Conservation (phyloP, 2,888 invertebrate species). For the Danaus chrysippus region DNA sequence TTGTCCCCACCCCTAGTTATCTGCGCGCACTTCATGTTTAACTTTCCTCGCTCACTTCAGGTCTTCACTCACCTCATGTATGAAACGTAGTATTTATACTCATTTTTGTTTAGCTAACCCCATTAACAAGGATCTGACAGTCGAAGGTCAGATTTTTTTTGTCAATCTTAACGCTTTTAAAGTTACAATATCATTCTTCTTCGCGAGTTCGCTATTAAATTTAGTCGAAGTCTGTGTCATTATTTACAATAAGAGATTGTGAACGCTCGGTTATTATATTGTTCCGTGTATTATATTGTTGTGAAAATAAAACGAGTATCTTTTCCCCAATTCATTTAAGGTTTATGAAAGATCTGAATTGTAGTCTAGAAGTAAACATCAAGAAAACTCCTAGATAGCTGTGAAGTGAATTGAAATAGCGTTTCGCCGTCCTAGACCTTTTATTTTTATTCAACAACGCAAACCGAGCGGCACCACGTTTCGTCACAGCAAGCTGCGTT, state of each 20-base stretch:
- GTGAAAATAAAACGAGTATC: constrained; percentile 39
- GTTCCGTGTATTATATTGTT: constrained; percentile 44
- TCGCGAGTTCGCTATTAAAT: constrained; percentile 9
- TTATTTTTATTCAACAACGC: not conserved
- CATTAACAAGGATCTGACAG: constrained; percentile 58
- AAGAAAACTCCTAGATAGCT: constrained; percentile 9
- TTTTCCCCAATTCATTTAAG: not conserved
- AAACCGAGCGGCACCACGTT: constrained; percentile 60
- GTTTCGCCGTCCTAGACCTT: constrained; percentile 1
- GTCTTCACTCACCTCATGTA: constrained; percentile 50
- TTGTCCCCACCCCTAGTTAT: constrained; percentile 41
- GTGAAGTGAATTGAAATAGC: constrained; percentile 22
- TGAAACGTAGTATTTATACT: constrained; percentile 72
- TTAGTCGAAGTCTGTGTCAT: constrained; percentile 9
- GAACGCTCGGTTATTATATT: constrained; percentile 33
- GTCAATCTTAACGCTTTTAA: constrained; percentile 12
- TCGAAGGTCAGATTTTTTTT: constrained; percentile 25
- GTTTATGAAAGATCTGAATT: not conserved
- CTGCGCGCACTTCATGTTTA: constrained; percentile 62
- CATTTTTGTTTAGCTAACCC: constrained; percentile 63
- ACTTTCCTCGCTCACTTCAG: constrained; percentile 64
- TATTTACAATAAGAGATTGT: constrained; percentile 17
- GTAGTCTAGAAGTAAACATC: not conserved
- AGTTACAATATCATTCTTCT: constrained; percentile 8
- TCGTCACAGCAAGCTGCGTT: constrained; percentile 73